Conservation (phyloP, 2,113 vertebrate species). For the Stercorarius parasiticus region DNA sequence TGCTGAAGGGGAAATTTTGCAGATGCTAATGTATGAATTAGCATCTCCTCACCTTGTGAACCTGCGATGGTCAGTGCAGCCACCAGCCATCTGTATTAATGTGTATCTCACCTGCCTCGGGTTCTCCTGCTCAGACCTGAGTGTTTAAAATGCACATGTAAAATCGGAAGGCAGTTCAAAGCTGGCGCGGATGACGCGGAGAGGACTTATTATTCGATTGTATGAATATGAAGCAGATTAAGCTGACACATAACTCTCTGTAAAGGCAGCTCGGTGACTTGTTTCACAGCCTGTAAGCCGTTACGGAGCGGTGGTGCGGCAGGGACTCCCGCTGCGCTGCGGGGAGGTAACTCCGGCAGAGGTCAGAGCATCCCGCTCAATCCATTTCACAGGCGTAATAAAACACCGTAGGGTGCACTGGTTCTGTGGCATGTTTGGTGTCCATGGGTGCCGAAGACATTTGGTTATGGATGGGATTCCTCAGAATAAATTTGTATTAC, state of each 20-base stretch:
- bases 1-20: slow-evolving; percentile 1
- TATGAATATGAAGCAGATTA: background rate
- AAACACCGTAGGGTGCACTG: background rate
- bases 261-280: background rate
- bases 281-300: background rate
- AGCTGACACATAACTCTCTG: background rate
- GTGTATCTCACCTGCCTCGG: background rate
- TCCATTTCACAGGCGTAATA: background rate
- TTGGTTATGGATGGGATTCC: background rate
- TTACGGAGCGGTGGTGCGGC: background rate
- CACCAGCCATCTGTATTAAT: background rate
- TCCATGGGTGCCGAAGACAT: background rate
- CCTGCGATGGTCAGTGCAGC: background rate
- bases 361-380: background rate
- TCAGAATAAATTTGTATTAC: background rate
- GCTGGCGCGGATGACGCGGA: background rate
- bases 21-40: background rate
- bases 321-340: background rate
- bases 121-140: background rate
- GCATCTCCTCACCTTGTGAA: background rate
- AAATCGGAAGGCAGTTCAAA: background rate
- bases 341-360: background rate
- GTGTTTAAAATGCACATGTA: background rate
- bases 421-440: background rate
- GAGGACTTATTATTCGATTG: background rate